Evolutionary conservation across 2,797 vertebrate species (phyloP), one percentile per base, ranked within the genome.

Genomic region (Nothura maculosa): DNA sequence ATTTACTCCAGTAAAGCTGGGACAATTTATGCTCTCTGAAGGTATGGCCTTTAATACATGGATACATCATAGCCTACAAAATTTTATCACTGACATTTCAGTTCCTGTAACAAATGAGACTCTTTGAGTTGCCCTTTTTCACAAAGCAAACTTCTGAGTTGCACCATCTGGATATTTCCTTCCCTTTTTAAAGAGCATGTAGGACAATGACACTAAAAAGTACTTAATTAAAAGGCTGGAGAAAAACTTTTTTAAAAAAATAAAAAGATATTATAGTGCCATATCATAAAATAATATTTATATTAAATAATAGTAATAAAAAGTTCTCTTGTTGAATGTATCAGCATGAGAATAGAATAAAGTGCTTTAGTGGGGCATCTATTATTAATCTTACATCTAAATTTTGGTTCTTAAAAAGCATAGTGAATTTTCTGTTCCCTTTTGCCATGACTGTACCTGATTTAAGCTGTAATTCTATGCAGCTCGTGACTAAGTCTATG

Each of bases 61-160:
- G 38, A 83, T 91, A 75, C 28, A 81, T 90, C 34, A 73, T 17
- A 81, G 54, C 47, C 81, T 76, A 38, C 36, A 79, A 69, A 72
- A 47, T 83, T 87, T 85, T 89, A 54, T 83, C 74, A 58, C 9
- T 94, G 94, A 86, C 69, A 87, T 95, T 91, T 96, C 83, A 10
- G 12, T 75, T 92, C 25, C 62, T 64, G 25, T 92, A 78, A 91
- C 32, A 91, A 92, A 94, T 69, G 30, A 90, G 6, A 19, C n/a
- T 81, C 77, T 85, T 91, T 38, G 28, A 92, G 14, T 3, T 91
- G 90, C 93, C 85, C 88, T 94, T 92, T 95, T 81, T 76, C 50
- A 38, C 43, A 60, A 92, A 91, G 12, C 9, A 90, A 84, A 81
- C 42, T 83, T 81, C 36, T 17, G 77, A 78, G 80, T 61, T 67